Percentiles rank a stretch among this genome's conserved stretches.
Evolutionary conservation across 1,140 invertebrate genomes (phyloP).

Genomic region (Pseudobourletiella spinata): DNA sequence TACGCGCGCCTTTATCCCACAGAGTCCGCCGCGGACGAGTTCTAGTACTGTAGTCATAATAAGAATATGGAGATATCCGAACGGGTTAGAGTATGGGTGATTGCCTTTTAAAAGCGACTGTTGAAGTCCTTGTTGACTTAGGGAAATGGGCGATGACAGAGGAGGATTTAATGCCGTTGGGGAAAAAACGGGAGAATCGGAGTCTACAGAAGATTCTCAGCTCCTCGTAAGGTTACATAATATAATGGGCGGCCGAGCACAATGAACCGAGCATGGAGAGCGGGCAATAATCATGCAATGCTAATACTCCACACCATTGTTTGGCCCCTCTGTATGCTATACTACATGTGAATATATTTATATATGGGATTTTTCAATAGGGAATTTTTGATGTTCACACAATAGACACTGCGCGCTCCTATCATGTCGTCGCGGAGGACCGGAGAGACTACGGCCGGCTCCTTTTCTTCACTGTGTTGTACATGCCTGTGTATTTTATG

Average conservation of each 20-base stretch:
- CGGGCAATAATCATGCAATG: too few relatives aligned
- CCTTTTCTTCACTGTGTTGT: neutral
- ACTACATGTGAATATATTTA: neutral
- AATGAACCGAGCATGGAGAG: too few relatives aligned
- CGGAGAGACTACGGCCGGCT: neutral
- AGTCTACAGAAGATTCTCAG: neutral
- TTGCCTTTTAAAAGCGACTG: constrained; percentile 25
- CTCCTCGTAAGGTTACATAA: neutral
- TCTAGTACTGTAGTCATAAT: neutral
- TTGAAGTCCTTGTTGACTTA: constrained; percentile 26
- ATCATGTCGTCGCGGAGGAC: too few relatives aligned
- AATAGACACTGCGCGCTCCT: too few relatives aligned
- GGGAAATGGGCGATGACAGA: constrained; percentile 20
- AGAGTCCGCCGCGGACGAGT: too few relatives aligned
- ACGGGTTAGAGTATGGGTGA: constrained; percentile 9
- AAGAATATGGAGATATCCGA: neutral
- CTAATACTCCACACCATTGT: neutral
- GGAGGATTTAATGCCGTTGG: neutral
- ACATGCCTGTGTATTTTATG: too few relatives aligned
- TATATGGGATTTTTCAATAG: neutral
- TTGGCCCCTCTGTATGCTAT: neutral
- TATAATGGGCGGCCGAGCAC: too few relatives aligned
- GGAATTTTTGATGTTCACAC: neutral
- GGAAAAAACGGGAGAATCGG: too few relatives aligned
- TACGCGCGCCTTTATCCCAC: too few relatives aligned